Evolutionary conservation across 2,888 invertebrate genomes (phyloP), one percentile per base, ranked within the genome.

Genomic region (Xestoiulus laeticollis): DNA sequence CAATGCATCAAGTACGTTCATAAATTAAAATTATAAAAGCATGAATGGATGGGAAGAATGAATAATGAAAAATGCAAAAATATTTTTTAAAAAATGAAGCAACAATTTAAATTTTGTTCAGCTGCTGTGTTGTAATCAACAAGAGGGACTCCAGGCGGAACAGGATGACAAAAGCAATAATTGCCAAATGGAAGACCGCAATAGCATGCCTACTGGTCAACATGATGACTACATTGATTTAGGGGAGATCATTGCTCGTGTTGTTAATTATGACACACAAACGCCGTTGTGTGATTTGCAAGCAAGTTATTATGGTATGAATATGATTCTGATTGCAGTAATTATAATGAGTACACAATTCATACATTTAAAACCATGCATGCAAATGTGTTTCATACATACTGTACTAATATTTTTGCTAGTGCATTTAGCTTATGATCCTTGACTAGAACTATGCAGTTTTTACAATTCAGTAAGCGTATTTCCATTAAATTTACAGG

Each of bases 1-100:
- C 96, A 86, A 95, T 97, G 93, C 95, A 97, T 92, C 95, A 96
- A 93, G 95, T 94, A 68, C 2, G n/a, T 68, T 5, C n/a, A 68
- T 5, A 22, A 68, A n/a, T 22, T 5, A 22, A 68, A 26, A 22
- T 68, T 68, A 3, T n/a, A 8, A 68, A 5, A 68, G 33, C 33
- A 89, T 90, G 88, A 84, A 87, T 68, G 78, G 16, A 16, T 16
- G 26, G 22, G 83, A 83, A n/a, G n/a, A n/a, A n/a, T n/a, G n/a
- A n/a, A n/a, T n/a, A n/a, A n/a, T n/a, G n/a, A n/a, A n/a, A n/a
- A n/a, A n/a, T n/a, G n/a, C n/a, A n/a, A n/a, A n/a, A n/a, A n/a
- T n/a, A n/a, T n/a, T n/a, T n/a, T n/a, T 26, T 22, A 8, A 22
- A 68, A 68, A 5, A 68, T 5, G 6, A 6, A 38, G 33, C 33